Conservation (phyloP, 2,797 vertebrate genomes). For the Enteromius thamalakanensis region DNA sequence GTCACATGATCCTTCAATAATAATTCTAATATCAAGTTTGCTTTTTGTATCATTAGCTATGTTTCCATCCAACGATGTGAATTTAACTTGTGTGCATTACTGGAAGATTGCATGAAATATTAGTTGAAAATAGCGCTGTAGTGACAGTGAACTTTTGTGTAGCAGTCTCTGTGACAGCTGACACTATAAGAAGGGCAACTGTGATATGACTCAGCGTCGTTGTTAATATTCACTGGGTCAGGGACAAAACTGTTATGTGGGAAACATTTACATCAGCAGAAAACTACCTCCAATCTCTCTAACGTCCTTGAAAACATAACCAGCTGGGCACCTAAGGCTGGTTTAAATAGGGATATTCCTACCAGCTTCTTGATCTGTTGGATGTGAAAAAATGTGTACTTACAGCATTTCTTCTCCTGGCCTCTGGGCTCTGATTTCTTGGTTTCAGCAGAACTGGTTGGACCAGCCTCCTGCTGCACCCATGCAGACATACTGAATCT, state of each 20-base stretch:
- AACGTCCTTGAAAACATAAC: not conserved
- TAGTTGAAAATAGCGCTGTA: not conserved
- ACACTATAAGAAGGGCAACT: not conserved
- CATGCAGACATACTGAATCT: constrained; percentile 69
- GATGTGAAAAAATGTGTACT: constrained; percentile 59
- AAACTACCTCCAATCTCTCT: not conserved
- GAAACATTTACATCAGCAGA: not conserved
- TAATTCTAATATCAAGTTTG: not conserved
- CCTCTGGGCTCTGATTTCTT: constrained; percentile 73
- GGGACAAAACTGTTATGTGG: not conserved
- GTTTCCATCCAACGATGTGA: not conserved
- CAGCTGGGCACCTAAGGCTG: not conserved
- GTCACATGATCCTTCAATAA: not conserved
- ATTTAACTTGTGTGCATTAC: not conserved
- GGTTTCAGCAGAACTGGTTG: constrained; percentile 67
- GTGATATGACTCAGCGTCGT: not conserved
- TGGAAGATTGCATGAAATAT: not conserved
- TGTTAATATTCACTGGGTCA: not conserved
- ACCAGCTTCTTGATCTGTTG: not conserved
- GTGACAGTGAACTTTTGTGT: constrained; percentile 1
- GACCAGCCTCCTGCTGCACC: constrained; percentile 61
- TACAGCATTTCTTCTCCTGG: constrained; percentile 82
- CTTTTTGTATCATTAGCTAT: not conserved
- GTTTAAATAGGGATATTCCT: not conserved
- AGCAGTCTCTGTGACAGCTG: not conserved